Percentiles rank a stretch among this genome's conserved stretches.
Evolutionary conservation across 2,888 invertebrate genomes (phyloP).

Genomic region (Meta bourneti): DNA sequence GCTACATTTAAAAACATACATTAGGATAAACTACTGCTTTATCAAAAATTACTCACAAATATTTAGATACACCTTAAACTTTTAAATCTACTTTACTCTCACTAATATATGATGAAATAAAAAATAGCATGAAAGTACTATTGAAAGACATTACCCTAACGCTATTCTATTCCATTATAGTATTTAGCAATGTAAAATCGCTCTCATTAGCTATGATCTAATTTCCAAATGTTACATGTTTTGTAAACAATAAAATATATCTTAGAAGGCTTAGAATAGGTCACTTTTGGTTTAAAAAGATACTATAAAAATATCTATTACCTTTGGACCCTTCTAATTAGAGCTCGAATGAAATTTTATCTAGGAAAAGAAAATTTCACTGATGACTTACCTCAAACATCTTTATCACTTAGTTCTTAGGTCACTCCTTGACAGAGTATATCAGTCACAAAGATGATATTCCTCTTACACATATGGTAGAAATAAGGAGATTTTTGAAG

Average conservation of each 20-base stretch:
- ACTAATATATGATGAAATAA: slow-evolving; percentile 25
- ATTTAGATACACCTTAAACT: neutral
- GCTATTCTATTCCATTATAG: slow-evolving; percentile 53
- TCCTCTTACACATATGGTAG: too few relatives aligned
- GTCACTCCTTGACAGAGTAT: too few relatives aligned
- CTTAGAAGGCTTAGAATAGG: slow-evolving; percentile 70
- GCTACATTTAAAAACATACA: too few relatives aligned
- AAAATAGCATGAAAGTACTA: slow-evolving; percentile 48
- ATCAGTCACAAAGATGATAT: too few relatives aligned
- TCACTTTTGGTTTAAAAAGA: slow-evolving; percentile 75
- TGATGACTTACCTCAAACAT: neutral
- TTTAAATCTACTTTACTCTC: slow-evolving; percentile 1
- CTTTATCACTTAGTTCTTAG: too few relatives aligned
- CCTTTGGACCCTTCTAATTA: slow-evolving; percentile 75
- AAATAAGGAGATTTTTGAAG: too few relatives aligned
- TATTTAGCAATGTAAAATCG: slow-evolving; percentile 71
- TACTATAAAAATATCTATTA: slow-evolving; percentile 76
- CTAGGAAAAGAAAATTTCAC: slow-evolving; percentile 7
- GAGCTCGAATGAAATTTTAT: slow-evolving; percentile 62
- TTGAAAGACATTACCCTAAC: slow-evolving; percentile 45
- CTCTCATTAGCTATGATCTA: slow-evolving; percentile 59
- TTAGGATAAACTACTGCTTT: too few relatives aligned
- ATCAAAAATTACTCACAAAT: neutral
- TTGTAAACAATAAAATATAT: slow-evolving; percentile 74
- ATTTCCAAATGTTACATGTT: slow-evolving; percentile 67